Percentiles rank a stretch among this genome's conserved stretches.
Conservation (phyloP, 2,888 invertebrate species). For the Sepiola atlantica region DNA sequence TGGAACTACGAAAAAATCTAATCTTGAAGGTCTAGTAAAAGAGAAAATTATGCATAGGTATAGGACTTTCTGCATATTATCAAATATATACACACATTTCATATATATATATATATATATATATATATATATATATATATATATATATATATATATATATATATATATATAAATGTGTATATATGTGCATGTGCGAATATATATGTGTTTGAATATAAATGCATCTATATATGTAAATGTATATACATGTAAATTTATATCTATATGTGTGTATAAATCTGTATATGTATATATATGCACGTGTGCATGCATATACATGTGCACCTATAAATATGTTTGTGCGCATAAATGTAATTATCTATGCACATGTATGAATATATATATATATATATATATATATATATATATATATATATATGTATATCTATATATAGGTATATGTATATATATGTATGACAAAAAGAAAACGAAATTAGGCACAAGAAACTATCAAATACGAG, state of each 20-base stretch:
- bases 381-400: background rate
- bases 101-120: background rate
- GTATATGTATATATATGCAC: background rate
- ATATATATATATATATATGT: background rate
- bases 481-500: too few relatives aligned
- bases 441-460: too few relatives aligned
- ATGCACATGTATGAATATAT: background rate
- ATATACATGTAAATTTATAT: too few relatives aligned
- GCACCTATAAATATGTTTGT: background rate
- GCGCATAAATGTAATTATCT: background rate
- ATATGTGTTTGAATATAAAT: too few relatives aligned
- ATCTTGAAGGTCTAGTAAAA: background rate
- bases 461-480: too few relatives aligned
- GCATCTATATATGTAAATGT: too few relatives aligned
- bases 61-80: background rate
- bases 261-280: too few relatives aligned
- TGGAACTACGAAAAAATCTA: background rate
- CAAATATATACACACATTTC: too few relatives aligned
- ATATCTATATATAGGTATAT: too few relatives aligned
- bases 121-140: background rate
- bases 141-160: background rate
- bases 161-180: background rate
- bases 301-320: background rate
- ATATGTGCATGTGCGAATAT: background rate
- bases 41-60: background rate